Conservation (phyloP, 2,888 invertebrate species). For the Aproaerema taeniolella region DNA sequence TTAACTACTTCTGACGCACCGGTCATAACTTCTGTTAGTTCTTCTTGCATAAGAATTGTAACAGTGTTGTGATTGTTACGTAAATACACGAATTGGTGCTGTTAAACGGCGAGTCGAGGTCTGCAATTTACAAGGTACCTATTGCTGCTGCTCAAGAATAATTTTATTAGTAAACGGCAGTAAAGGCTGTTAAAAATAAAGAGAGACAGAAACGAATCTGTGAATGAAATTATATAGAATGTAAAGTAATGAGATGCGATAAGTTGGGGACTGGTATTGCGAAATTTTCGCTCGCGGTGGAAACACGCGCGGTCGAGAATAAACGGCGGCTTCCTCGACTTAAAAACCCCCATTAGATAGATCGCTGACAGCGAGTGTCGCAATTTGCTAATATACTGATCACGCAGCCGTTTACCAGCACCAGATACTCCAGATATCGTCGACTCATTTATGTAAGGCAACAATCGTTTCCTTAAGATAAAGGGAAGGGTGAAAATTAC, state of each 20-base stretch:
- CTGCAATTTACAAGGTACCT: slow-evolving; percentile 1
- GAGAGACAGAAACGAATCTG: slow-evolving; percentile 5
- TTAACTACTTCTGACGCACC: too few species aligned
- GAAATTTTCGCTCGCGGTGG: slow-evolving; percentile 2
- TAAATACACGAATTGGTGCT: slow-evolving; percentile 3
- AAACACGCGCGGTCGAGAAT: slow-evolving; percentile 5
- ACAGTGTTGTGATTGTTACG: slow-evolving; percentile 7
- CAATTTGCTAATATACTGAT: neutral
- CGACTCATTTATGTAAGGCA: too few species aligned
- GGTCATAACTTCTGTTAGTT: slow-evolving; percentile 4
- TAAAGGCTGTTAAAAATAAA: slow-evolving; percentile 3
- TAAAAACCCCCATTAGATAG: slow-evolving; percentile 7
- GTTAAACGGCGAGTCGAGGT: neutral
- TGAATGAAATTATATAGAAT: slow-evolving; percentile 11
- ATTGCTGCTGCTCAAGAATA: neutral
- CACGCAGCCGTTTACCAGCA: too few species aligned
- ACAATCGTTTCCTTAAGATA: too few species aligned
- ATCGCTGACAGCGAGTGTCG: slow-evolving; percentile 6
- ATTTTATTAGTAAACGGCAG: neutral
- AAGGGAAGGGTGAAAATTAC: too few species aligned
- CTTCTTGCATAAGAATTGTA: slow-evolving; percentile 11
- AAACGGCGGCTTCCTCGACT: slow-evolving; percentile 11
- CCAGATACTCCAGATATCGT: too few species aligned
- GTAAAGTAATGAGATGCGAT: slow-evolving; percentile 12
- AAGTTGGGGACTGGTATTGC: slow-evolving; percentile 4